These are phyloP conservation scores for Pristionchus mayeri DNA, from an alignment of 2,888 invertebrate species.

Conservation along the genomic window DNA sequence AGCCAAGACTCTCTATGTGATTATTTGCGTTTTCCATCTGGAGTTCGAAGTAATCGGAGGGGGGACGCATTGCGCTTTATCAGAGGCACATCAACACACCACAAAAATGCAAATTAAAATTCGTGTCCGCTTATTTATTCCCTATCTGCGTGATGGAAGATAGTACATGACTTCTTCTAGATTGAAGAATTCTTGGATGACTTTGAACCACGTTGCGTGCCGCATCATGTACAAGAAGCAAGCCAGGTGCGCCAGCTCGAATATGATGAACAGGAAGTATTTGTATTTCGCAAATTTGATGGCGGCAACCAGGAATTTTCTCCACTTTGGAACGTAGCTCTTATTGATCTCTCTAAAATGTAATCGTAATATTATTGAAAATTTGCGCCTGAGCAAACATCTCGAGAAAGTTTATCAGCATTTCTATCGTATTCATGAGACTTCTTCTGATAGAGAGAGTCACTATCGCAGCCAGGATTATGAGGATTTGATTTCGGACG, in stretches of 20 bases:
- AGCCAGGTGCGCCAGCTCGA: background rate
- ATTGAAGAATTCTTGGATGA: background rate
- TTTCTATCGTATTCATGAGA: background rate
- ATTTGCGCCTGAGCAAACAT: background rate
- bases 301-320: background rate
- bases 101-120: no score
- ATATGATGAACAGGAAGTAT: background rate
- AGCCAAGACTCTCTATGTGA: no score
- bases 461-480: constrained; percentile 4
- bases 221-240: constrained; percentile 25
- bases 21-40: no score
- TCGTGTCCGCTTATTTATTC: no score
- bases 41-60: no score
- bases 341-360: background rate
- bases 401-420: background rate
- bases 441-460: constrained; percentile 1
- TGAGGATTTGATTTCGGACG: constrained; percentile 23
- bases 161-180: no score
- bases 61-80: no score
- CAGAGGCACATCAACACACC: no score
- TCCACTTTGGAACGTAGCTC: background rate
- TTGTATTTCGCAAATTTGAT: background rate
- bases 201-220: background rate
- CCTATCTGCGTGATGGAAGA: no score
- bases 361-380: background rate